Evolutionary conservation across 2,888 invertebrate genomes (phyloP), one percentile per base, ranked within the genome.

Genomic region (Zootermopsis nevadensis): DNA sequence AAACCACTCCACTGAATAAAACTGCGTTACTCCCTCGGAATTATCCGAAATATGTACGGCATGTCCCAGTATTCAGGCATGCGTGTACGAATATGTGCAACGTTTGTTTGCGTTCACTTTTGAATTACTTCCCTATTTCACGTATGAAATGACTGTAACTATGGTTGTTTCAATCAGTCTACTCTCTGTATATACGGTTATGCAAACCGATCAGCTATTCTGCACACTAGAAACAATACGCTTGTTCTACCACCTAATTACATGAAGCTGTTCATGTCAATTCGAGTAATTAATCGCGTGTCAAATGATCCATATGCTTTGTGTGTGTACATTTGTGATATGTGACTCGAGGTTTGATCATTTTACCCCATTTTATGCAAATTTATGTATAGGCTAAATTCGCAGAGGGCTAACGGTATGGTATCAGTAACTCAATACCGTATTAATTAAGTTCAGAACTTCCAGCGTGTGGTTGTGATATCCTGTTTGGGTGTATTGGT

Each of bases 341-440:
- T 31, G 69, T 69, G 69, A 69, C 69, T 69, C 69, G 31, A 69
- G 69, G 31, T 69, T 69, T 69, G 69, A 74, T 74, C 35, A 74
- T 74, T 74, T 74, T 74, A 38, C 38, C n/a, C 38, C 38, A 74
- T 74, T 74, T 42, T 74, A 74, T 74, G 74, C 24, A 74, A 74
- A 74, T 74, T 74, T 74, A 74, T 74, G 74, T 38, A 42, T 74
- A n/a, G 42, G 19, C n/a, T n/a, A 19, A 42, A 74, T 38, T 74
- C 38, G 38, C 74, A 31, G 30, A 12, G 33, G 69, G 15, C 33
- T 33, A 33, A 33, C 24, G 42, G 35, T 74, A 74, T 24, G 69
- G 6, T 69, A 69, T 69, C 35, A 35, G 74, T 74, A 74, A 74
- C 38, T 74, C 38, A 42, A 74, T 74, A 74, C 74, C 19, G 38